Evolutionary conservation across 1,140 invertebrate genomes (phyloP).

Genomic region (Euwallacea fornicatus): DNA sequence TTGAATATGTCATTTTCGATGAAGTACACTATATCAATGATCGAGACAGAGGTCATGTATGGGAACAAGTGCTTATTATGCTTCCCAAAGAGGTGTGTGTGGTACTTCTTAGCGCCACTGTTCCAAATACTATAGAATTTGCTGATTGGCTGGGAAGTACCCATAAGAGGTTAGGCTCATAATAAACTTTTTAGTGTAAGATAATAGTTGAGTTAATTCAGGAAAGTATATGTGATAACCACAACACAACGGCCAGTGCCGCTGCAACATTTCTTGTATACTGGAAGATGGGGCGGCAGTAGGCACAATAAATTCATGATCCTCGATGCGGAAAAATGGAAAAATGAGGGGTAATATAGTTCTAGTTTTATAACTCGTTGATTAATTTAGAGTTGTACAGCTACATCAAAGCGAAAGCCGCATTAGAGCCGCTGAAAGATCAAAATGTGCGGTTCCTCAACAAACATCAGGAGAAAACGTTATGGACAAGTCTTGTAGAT

Average conservation of each 20-base stretch:
- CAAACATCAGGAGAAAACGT: slow-evolving; percentile 73
- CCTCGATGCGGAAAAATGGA: slow-evolving; percentile 72
- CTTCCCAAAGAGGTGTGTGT: slow-evolving; percentile 93
- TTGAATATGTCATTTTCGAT: slow-evolving; percentile 99
- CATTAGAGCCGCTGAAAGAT: slow-evolving; percentile 42
- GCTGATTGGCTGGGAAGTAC: slow-evolving; percentile 96
- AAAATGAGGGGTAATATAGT: slow-evolving; percentile 67
- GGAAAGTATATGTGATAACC: slow-evolving; percentile 93
- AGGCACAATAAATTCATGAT: slow-evolving; percentile 75
- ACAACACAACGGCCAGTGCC: slow-evolving; percentile 94
- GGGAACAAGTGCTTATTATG: slow-evolving; percentile 97
- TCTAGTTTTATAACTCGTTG: neutral
- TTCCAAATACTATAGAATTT: slow-evolving; percentile 95
- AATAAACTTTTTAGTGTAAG: neutral
- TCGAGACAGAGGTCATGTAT: slow-evolving; percentile 96
- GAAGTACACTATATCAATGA: slow-evolving; percentile 98
- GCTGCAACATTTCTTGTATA: slow-evolving; percentile 91
- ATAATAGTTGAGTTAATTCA: neutral
- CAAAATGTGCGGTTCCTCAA: slow-evolving; percentile 43
- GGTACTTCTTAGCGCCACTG: slow-evolving; percentile 96
- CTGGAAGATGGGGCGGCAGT: slow-evolving; percentile 60
- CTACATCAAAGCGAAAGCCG: slow-evolving; percentile 41
- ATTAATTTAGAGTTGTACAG: slow-evolving; percentile 24
- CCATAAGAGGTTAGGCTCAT: slow-evolving; percentile 64
- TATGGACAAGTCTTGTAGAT: slow-evolving; percentile 83